phyloP scores from a whole-genome alignment of 2,797 vertebrate genomes.

The Paedocypris micromegethes region DNA sequence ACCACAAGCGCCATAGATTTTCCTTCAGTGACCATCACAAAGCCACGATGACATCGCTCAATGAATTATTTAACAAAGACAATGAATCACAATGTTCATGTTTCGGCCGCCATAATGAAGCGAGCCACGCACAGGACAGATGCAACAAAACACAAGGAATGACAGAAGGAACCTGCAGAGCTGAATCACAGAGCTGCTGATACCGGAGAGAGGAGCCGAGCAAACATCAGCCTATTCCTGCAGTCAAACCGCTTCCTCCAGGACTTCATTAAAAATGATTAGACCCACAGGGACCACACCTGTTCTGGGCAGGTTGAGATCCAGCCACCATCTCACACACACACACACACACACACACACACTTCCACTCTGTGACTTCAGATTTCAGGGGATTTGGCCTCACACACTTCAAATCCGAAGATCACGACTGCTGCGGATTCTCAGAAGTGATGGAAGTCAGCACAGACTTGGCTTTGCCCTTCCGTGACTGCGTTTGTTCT shows the following conservation, averaged over 20 bases:
- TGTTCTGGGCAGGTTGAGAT: slow-evolving; percentile 67
- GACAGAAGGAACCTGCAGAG: slow-evolving; percentile 24
- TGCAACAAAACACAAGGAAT: slow-evolving; percentile 2
- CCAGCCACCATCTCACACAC: slow-evolving; percentile 26
- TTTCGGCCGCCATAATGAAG: neutral
- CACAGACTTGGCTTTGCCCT: slow-evolving; percentile 13
- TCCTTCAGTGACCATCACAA: too few relatives aligned
- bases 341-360: slow-evolving; percentile 10
- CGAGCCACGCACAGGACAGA: neutral
- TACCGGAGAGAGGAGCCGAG: slow-evolving; percentile 45
- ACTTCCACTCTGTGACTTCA: slow-evolving; percentile 24
- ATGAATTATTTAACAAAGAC: too few relatives aligned
- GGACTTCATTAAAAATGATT: slow-evolving; percentile 84
- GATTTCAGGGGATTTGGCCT: slow-evolving; percentile 30
- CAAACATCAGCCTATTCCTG: slow-evolving; percentile 39
- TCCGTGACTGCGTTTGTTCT: neutral
- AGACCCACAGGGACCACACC: slow-evolving; percentile 68
- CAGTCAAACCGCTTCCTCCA: slow-evolving; percentile 57
- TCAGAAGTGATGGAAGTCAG: slow-evolving; percentile 27
- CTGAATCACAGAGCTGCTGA: slow-evolving; percentile 44
- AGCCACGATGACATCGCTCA: too few relatives aligned
- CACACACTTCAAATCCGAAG: slow-evolving; percentile 33
- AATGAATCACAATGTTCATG: too few relatives aligned
- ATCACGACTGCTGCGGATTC: slow-evolving; percentile 34
- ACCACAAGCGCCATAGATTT: too few relatives aligned